Evolutionary conservation across 2,113 vertebrate species (phyloP).

Genomic region (Cercocebus atys): DNA sequence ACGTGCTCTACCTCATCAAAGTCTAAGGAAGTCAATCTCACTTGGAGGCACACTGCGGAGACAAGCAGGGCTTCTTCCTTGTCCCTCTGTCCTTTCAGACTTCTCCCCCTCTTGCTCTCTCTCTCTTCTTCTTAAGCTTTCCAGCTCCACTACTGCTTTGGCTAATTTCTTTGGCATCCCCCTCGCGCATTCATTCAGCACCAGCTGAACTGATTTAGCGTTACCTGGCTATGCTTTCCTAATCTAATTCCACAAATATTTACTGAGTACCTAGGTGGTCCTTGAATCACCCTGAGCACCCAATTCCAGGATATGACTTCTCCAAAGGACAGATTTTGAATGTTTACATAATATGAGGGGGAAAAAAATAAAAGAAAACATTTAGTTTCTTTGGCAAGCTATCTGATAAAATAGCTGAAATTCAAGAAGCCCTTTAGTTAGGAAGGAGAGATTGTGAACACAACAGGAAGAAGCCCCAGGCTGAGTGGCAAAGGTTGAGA

Average conservation of each 20-base stretch:
- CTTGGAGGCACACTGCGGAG: not conserved
- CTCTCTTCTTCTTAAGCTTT: not conserved
- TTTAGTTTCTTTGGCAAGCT: not conserved
- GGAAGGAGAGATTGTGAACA: not conserved
- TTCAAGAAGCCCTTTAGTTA: conserved; percentile 26
- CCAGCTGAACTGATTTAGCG: not conserved
- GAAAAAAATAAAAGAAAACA: not conserved
- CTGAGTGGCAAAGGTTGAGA: conserved; percentile 75
- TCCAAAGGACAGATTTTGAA: not conserved
- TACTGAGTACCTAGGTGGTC: not conserved
- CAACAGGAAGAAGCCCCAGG: conserved; percentile 33
- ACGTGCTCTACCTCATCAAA: not conserved
- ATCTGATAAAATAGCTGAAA: conserved; percentile 5
- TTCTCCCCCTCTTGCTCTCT: not conserved
- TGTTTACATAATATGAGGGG: not conserved
- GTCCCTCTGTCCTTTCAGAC: not conserved
- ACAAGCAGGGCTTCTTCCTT: not conserved
- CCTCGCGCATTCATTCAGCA: not conserved
- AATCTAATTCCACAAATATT: not conserved
- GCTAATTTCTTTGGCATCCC: not conserved
- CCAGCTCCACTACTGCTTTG: not conserved
- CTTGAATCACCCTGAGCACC: not conserved
- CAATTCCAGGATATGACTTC: not conserved
- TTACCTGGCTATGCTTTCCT: not conserved
- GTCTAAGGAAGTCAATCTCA: not conserved